Percentiles rank a stretch among this genome's conserved stretches.
These are phyloP conservation scores for Etheostoma perlongum DNA, from an alignment of 2,797 vertebrate species.

Conservation along the genomic window DNA sequence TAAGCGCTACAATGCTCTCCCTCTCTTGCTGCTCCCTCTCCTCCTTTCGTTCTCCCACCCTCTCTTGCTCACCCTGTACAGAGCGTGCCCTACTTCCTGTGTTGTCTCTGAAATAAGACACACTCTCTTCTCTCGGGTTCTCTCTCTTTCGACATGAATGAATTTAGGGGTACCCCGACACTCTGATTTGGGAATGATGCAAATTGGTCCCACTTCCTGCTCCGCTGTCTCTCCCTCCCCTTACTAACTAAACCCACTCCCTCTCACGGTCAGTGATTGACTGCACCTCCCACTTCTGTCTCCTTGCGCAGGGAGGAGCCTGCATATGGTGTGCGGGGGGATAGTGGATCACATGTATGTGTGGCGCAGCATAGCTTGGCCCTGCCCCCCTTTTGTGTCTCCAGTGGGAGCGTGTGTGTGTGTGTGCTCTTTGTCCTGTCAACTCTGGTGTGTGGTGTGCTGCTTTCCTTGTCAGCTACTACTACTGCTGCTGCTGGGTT, in stretches of 20 bases:
- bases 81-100: slow-evolving; percentile 81
- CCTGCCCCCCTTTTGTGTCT: slow-evolving; percentile 60
- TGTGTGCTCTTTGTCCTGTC: slow-evolving; percentile 81
- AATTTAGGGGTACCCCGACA: slow-evolving; percentile 26
- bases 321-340: slow-evolving; percentile 44
- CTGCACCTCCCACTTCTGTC: slow-evolving; percentile 71
- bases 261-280: slow-evolving; percentile 70
- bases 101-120: slow-evolving; percentile 70
- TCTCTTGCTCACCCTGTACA: slow-evolving; percentile 59
- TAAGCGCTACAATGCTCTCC: slow-evolving; percentile 68
- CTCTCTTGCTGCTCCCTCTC: slow-evolving; percentile 62
- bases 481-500: slow-evolving; percentile 15
- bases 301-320: slow-evolving; percentile 76
- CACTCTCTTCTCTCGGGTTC: slow-evolving; percentile 44
- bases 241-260: slow-evolving; percentile 40
- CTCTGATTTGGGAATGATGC: slow-evolving; percentile 51
- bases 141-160: slow-evolving; percentile 49
- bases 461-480: slow-evolving; percentile 54
- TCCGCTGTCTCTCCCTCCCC: slow-evolving; percentile 26
- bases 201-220: slow-evolving; percentile 32
- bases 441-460: slow-evolving; percentile 65
- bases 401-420: slow-evolving; percentile 61
- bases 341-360: slow-evolving; percentile 38
- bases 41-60: slow-evolving; percentile 48
- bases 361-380: slow-evolving; percentile 63